A percentile compares a stretch with the other conserved stretches of the same genome.
Conservation (phyloP, 2,888 invertebrate genomes). For the Griposia aprilina region DNA sequence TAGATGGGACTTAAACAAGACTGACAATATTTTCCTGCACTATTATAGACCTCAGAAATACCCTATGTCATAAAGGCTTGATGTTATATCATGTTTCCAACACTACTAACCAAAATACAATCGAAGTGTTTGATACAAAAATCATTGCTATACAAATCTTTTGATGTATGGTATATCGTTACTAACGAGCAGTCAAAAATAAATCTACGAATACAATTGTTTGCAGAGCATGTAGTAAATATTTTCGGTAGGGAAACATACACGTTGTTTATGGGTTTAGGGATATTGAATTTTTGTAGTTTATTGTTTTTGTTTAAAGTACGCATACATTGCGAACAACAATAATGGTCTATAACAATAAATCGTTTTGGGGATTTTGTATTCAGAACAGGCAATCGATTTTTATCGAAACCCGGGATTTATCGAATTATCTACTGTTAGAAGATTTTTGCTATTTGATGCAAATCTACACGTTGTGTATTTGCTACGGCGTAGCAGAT, state of each 20-base stretch:
- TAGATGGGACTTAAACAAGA: not conserved
- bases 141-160: conserved; percentile 46
- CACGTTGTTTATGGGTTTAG: conserved; percentile 35
- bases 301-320: conserved; percentile 15
- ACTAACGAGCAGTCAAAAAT: conserved; percentile 55
- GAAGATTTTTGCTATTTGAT: not conserved
- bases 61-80: not conserved
- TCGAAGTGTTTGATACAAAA: conserved; percentile 46
- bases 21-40: not conserved
- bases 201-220: conserved; percentile 47
- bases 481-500: conserved; percentile 21
- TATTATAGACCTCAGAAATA: not conserved
- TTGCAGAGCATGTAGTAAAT: conserved; percentile 35
- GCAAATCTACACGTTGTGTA: not conserved
- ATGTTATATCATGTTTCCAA: not conserved
- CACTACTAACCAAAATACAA: conserved; percentile 9
- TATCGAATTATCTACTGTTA: not conserved
- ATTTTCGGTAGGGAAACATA: conserved; percentile 25
- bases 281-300: conserved; percentile 46
- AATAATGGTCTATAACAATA: not conserved
- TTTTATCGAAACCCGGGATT: not conserved
- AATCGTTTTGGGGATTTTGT: conserved; percentile 11
- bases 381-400: conserved; percentile 2
- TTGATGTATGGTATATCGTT: conserved; percentile 51
- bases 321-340: conserved; percentile 2